A percentile compares a stretch with the other conserved stretches of the same genome.
Conservation (phyloP, 2,797 vertebrate genomes). For the Anabas testudineus region DNA sequence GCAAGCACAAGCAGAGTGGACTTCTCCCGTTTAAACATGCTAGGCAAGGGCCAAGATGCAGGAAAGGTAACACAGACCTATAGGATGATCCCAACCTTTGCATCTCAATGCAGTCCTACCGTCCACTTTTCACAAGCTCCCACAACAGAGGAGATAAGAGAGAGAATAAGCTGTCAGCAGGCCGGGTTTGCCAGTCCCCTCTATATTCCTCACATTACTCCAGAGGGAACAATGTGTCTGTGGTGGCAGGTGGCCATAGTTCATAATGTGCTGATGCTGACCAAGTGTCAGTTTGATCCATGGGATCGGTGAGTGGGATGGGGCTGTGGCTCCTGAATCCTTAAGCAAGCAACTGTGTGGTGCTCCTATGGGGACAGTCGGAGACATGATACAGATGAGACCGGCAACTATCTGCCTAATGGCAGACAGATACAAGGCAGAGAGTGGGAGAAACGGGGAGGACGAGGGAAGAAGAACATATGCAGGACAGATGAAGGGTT, state of each 20-base stretch:
- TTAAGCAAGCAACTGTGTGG: slow-evolving; percentile 80
- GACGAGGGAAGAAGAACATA: slow-evolving; percentile 58
- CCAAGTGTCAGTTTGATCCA: slow-evolving; percentile 88
- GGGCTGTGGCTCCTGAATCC: slow-evolving; percentile 84
- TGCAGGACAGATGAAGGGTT: slow-evolving; percentile 71
- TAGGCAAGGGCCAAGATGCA: slow-evolving; percentile 44
- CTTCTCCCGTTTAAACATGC: slow-evolving; percentile 25
- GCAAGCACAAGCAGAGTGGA: slow-evolving; percentile 2
- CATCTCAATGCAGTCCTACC: slow-evolving; percentile 62
- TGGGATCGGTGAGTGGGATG: slow-evolving; percentile 75
- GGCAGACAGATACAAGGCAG: slow-evolving; percentile 82
- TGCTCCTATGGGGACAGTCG: slow-evolving; percentile 80
- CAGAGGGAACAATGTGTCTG: slow-evolving; percentile 88
- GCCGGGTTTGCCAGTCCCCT: slow-evolving; percentile 73
- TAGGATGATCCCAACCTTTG: slow-evolving; percentile 58
- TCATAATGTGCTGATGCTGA: slow-evolving; percentile 92
- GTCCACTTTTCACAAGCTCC: slow-evolving; percentile 71
- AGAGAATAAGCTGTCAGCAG: slow-evolving; percentile 79
- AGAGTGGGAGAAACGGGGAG: slow-evolving; percentile 50
- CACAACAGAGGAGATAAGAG: slow-evolving; percentile 75
- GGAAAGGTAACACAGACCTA: slow-evolving; percentile 37
- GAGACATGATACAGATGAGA: slow-evolving; percentile 86
- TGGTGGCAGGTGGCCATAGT: slow-evolving; percentile 88
- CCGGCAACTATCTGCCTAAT: slow-evolving; percentile 84
- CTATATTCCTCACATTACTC: slow-evolving; percentile 89